Base-by-base conservation (phyloP, 2,113 vertebrate species). In the Phyllostomus hastatus region DNA sequence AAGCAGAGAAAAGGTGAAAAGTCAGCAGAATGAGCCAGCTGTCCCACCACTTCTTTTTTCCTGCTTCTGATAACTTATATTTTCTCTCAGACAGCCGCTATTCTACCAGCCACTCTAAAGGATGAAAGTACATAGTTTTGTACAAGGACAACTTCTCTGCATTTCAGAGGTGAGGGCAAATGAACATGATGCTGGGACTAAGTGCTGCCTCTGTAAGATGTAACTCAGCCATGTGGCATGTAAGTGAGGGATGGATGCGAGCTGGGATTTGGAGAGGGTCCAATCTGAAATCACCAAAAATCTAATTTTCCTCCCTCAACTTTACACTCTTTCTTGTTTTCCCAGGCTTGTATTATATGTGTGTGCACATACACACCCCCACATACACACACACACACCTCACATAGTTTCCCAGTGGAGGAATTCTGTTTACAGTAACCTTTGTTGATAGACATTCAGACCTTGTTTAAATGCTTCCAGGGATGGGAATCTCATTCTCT, bases 1-100 rank as follows among this genome's bases (percentile, higher is more conserved):
- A 93, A 87, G 69, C n/a, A 78, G 93, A 83, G 52, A 87, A 78
- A 83, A 93, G 93, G 70, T 88, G 87, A 92, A 82, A 95, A 94
- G 17, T 28, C 64, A 95, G 64, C 64, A 88, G 46, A 67, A 43
- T 72, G 31, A 94, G 76, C 70, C 20, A 64, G n/a, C 26, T 83
- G 19, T 69, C 70, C 70, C n/a, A 69, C n/a, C 33, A 26, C 94
- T 17, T 76, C 72, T 50, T 89, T 69, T 48, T 91, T 86, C 89
- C 50, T 91, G 28, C 26, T 48, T 7, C 35, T 35, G 38, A 80
- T 97, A 91, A 86, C 81, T 93, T 94, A 50, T 70, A 80, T 78
- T 96, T 97, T 89, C 82, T 81, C 50, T 22, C 38, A 54, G 26
- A 69, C 26, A 46, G 16, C 61, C 67, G 8, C 46, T 50, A 43